phyloP scores from a whole-genome alignment of 2,797 vertebrate species.

The Sardinella longiceps region DNA sequence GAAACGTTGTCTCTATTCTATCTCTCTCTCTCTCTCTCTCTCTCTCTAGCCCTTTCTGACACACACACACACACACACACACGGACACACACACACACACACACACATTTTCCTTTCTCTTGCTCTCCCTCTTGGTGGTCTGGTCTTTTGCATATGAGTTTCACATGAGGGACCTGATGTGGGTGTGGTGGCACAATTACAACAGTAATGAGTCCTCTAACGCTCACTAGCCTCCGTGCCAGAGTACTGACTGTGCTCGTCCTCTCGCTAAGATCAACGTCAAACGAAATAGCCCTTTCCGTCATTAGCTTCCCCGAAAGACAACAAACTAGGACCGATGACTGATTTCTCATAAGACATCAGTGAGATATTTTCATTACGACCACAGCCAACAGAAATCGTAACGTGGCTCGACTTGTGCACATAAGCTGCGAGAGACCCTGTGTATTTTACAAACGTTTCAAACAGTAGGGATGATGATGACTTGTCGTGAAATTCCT shows the following conservation, averaged over 20 bases:
- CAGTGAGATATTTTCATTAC: neutral
- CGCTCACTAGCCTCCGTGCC: neutral
- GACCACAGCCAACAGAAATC: constrained; percentile 1
- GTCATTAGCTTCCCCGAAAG: constrained; percentile 6
- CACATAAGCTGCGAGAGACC: neutral
- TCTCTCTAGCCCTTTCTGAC: neutral
- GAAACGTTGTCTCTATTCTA: neutral
- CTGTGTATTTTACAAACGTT: neutral
- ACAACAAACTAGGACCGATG: constrained; percentile 14
- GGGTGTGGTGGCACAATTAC: constrained; percentile 9
- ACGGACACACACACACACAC: constrained; percentile 9
- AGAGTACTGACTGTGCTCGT: neutral
- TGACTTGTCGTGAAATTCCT: neutral
- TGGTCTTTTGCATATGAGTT: constrained; percentile 18
- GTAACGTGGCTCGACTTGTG: neutral
- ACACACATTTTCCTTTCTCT: neutral
- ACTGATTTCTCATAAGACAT: neutral
- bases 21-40: neutral
- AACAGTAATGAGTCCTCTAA: neutral
- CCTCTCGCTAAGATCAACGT: neutral
- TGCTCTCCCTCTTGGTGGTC: constrained; percentile 8
- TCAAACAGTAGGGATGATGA: constrained; percentile 17
- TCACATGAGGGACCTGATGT: neutral
- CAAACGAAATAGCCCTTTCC: constrained; percentile 1
- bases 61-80: neutral